A percentile compares a stretch with the other conserved stretches of the same genome.
Conservation (phyloP, 2,113 vertebrate species). For the Sula dactylatra region DNA sequence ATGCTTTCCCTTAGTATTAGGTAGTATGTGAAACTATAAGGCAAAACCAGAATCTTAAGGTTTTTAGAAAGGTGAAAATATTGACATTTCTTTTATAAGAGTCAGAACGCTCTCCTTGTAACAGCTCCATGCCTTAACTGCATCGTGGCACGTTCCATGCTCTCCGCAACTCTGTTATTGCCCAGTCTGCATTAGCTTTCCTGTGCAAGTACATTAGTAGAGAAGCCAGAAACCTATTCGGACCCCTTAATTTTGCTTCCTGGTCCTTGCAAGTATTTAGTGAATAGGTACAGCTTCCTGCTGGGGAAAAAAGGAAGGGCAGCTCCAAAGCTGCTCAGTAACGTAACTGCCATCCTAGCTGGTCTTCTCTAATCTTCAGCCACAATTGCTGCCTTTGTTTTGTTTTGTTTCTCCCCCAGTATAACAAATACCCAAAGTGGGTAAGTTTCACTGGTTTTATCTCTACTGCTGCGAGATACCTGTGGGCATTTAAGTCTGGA, state of each 20-base stretch:
- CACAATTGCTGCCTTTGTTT: no score
- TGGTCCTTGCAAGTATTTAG: not conserved
- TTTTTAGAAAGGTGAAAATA: not conserved
- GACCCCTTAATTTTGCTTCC: not conserved
- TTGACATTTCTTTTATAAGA: not conserved
- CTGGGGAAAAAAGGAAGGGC: not conserved
- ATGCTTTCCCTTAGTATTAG: not conserved
- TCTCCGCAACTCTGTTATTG: not conserved
- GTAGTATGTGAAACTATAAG: not conserved
- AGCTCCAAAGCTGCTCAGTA: not conserved
- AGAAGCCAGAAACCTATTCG: not conserved
- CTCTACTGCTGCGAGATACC: not conserved
- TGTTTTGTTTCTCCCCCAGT: rapidly evolving
- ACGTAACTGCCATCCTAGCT: not conserved
- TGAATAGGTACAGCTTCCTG: not conserved
- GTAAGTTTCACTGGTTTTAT: not conserved
- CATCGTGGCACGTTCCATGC: not conserved
- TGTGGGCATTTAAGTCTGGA: not conserved
- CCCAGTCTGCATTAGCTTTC: not conserved
- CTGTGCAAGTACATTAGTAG: not conserved
- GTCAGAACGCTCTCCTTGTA: not conserved
- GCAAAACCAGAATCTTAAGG: not conserved
- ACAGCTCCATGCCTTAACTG: not conserved
- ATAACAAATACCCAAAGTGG: not conserved
- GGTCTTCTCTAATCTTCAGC: not conserved